Base-by-base conservation (phyloP, 2,113 vertebrate genomes). In the Sceloporus tristichus region DNA sequence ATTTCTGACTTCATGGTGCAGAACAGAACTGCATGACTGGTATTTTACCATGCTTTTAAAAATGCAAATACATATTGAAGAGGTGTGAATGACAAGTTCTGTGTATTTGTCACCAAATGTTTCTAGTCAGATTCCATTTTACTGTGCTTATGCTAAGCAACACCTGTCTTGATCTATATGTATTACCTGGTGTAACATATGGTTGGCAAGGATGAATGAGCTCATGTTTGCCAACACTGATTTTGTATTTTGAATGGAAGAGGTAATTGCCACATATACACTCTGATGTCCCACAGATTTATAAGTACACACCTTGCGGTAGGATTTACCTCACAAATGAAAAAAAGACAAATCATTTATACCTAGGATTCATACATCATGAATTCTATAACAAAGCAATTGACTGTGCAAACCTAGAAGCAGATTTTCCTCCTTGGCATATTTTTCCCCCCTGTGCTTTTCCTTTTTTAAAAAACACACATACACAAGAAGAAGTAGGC, bases 61-160 rank as follows among this genome's bases (percentile, higher is more conserved):
- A 10, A 77, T 91, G 62, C 53, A 77, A 85, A 73, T 42, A 42
- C 48, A 88, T 85, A 90, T 53, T 92, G 62, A 90, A 79, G 81
- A 53, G 78, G 87, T 91, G 85, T 88, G 16, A 65, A 40, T 0
- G 6, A 34, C 53, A 80, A 89, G 16, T n/a, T 86, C 56, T 89
- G 6, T 3, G 0, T 66, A 25, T 85, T 91, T 19, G 82, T 89
- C 25, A 25, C 87, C 88, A 92, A 74, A 16, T 88, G 66, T 81
- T 94, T 94, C 40, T 90, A 18, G 71, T 80, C 90, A 90, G 23
- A 93, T 86, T 90, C 90, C 88, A 10, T 87, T 80, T 14, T 53
- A 75, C 21, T 29, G 56, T 2, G 56, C 86, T 82, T 56, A 62
- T 88, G 27, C 78, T 23, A 82, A 59, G 21, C 9, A 80, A 68